Percentiles rank a stretch among this genome's conserved stretches.
Conservation (phyloP, 2,888 invertebrate species). For the Gari tellinella region DNA sequence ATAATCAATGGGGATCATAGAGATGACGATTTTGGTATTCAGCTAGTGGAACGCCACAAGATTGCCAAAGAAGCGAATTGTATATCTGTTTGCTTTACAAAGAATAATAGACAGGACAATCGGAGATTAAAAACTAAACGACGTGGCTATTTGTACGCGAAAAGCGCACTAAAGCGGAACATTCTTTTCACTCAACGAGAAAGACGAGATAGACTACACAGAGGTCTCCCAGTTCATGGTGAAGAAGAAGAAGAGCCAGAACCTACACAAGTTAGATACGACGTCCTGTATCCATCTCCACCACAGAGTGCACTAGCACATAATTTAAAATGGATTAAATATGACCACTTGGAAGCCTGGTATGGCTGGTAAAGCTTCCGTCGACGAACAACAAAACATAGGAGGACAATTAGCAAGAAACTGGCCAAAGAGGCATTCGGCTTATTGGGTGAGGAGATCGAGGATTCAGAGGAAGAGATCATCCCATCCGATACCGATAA, state of each 20-base stretch:
- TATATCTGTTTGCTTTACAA: conserved; percentile 44
- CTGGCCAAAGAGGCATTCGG: too few relatives aligned
- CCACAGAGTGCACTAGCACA: conserved; percentile 60
- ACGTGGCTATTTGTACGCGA: too few relatives aligned
- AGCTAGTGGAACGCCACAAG: conserved; percentile 60
- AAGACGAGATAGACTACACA: background rate
- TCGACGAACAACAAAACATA: too few relatives aligned
- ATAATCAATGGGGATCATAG: conserved; percentile 29
- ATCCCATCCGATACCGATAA: too few relatives aligned
- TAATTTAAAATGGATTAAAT: conserved; percentile 56
- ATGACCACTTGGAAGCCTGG: too few relatives aligned
- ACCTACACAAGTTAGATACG: conserved; percentile 48
- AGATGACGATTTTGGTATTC: conserved; percentile 46
- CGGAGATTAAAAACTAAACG: background rate
- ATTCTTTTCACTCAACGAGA: too few relatives aligned
- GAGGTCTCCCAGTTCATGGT: background rate
- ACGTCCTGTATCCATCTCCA: conserved; percentile 62
- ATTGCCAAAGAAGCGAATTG: conserved; percentile 50
- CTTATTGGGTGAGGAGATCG: conserved; percentile 26
- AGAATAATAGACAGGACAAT: conserved; percentile 1
- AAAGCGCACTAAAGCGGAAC: too few relatives aligned
- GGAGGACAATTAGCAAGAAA: too few relatives aligned
- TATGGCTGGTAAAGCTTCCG: too few relatives aligned
- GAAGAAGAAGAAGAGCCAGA: background rate
- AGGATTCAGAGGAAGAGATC: conserved; percentile 54